Conservation (phyloP, 2,113 vertebrate species). For the Madoqua kirkii region DNA sequence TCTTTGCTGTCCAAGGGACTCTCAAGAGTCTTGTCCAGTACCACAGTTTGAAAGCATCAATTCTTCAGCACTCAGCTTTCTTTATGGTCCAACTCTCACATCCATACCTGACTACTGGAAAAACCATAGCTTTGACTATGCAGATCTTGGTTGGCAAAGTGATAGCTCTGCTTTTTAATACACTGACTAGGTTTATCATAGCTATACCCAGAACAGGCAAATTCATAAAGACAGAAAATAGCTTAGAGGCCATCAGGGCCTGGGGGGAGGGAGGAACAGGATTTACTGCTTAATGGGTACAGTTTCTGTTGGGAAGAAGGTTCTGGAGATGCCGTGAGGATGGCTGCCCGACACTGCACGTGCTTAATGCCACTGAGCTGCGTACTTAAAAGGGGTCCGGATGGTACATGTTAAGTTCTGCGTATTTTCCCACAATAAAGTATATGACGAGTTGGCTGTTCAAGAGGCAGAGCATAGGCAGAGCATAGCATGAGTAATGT, state of each 20-base stretch:
- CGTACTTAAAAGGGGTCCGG: neutral
- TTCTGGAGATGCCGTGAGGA: neutral
- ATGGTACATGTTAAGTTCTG: neutral
- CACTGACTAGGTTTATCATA: neutral
- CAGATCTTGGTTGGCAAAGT: neutral
- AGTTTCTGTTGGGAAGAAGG: neutral
- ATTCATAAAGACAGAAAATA: neutral
- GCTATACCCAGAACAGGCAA: neutral
- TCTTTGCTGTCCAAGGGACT: neutral
- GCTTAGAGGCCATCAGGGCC: neutral
- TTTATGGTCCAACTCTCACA: neutral
- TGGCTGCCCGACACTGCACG: fast-evolving
- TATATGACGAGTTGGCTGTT: neutral
- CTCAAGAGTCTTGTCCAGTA: neutral
- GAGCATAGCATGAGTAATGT: neutral
- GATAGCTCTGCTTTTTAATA: neutral
- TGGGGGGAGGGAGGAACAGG: fast-evolving
- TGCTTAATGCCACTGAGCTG: neutral
- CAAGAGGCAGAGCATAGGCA: too few species aligned
- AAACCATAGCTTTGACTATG: neutral
- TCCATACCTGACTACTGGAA: neutral
- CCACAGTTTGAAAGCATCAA: neutral
- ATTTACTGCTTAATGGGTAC: neutral
- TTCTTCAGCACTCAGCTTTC: neutral
- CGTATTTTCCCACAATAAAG: neutral